Evolutionary conservation across 2,113 vertebrate species (phyloP).

Genomic region (Thamnophis sirtalis): DNA sequence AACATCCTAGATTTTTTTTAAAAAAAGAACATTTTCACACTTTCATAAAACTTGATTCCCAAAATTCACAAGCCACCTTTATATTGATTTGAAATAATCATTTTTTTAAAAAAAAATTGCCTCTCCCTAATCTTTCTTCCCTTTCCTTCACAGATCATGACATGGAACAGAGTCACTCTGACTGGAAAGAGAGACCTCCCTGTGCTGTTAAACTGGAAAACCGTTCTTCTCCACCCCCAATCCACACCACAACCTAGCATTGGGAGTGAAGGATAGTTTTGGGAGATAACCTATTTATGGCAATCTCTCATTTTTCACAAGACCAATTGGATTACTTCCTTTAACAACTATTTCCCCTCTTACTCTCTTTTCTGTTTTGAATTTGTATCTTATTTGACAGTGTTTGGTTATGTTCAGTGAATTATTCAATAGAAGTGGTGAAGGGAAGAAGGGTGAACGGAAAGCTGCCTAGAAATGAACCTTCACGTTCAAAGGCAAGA

Average conservation of each 20-base stretch:
- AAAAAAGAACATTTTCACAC: neutral
- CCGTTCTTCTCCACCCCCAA: slow-evolving; percentile 49
- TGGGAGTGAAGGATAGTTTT: neutral
- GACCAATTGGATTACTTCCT: neutral
- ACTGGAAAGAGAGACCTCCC: slow-evolving; percentile 39
- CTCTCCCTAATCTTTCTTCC: neutral
- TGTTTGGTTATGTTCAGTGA: slow-evolving; percentile 28
- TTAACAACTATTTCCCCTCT: neutral
- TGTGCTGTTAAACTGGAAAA: slow-evolving; percentile 43
- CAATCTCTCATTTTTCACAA: slow-evolving; percentile 15
- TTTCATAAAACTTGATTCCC: neutral
- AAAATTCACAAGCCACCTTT: neutral
- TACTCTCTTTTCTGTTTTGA: slow-evolving; percentile 4
- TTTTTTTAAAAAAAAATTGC: neutral
- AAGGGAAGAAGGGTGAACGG: neutral
- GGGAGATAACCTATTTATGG: neutral
- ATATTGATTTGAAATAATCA: neutral
- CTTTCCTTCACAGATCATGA: neutral
- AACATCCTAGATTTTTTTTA: neutral
- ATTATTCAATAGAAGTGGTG: slow-evolving; percentile 9
- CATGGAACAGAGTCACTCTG: slow-evolving; percentile 43
- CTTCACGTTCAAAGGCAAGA: neutral
- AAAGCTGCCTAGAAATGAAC: neutral
- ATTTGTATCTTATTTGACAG: neutral
- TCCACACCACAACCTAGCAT: slow-evolving; percentile 53